Conservation (phyloP, 2,113 vertebrate species). For the Brachypodius melanocephalos region DNA sequence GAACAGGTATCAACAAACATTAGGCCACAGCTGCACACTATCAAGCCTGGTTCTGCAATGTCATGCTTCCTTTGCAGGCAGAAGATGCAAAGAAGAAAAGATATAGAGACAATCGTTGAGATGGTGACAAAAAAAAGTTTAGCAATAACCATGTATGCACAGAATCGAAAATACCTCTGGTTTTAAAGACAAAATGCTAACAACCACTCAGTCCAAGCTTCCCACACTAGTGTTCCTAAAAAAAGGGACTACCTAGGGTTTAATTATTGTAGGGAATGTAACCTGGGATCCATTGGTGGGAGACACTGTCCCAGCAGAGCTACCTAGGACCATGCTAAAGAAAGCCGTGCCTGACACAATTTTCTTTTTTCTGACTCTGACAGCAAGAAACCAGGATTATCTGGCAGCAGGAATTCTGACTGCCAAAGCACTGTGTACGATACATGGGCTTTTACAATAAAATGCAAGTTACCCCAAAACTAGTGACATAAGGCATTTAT, state of each 20-base stretch:
- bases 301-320: background rate
- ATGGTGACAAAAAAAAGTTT: background rate
- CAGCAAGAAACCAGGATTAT: background rate
- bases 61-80: background rate
- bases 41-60: background rate
- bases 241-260: background rate
- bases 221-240: background rate
- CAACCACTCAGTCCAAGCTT: background rate
- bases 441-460: background rate
- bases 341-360: background rate
- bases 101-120: background rate
- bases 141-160: background rate
- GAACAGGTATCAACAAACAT: background rate
- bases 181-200: background rate
- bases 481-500: background rate
- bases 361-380: background rate
- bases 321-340: background rate
- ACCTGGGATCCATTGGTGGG: accelerated
- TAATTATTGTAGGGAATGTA: background rate
- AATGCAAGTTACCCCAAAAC: background rate
- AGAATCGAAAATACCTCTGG: background rate
- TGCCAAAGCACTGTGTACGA: background rate
- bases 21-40: background rate
- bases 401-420: background rate
- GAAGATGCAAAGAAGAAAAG: background rate